These are phyloP conservation scores for Gobiocypris rarus DNA, from an alignment of 2,113 vertebrate genomes.

Conservation along the genomic window DNA sequence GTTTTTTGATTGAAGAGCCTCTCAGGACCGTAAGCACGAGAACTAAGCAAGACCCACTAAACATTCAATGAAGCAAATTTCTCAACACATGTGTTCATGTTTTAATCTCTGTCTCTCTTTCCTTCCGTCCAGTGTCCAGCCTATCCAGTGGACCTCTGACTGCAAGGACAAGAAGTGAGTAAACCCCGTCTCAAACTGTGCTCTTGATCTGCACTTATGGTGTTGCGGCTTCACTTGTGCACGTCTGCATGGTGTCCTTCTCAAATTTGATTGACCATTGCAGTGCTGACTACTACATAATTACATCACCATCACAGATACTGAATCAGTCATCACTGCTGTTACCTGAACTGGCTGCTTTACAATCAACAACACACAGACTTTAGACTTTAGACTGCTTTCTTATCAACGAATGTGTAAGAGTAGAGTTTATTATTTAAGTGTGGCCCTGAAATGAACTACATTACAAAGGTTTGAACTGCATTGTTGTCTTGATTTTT, in stretches of 20 bases:
- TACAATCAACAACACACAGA: background rate
- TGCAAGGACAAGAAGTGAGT: constrained; percentile 77
- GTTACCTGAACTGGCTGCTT: background rate
- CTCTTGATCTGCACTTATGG: background rate
- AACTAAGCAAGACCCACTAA: background rate
- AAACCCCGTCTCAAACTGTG: background rate
- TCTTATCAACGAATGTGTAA: constrained; percentile 4
- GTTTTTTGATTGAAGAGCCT: background rate
- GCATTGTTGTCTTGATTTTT: background rate
- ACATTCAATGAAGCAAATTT: too few species aligned
- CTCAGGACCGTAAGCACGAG: background rate
- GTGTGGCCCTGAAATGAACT: background rate
- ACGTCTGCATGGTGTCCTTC: too few species aligned
- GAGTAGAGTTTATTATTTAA: background rate
- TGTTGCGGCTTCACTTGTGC: background rate
- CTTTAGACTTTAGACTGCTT: constrained; percentile 42
- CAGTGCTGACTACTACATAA: background rate
- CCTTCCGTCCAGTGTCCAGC: constrained; percentile 69
- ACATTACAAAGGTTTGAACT: too few species aligned
- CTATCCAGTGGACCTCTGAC: constrained; percentile 71
- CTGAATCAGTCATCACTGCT: background rate
- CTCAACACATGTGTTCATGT: background rate
- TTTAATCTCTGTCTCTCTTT: background rate
- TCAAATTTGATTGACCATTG: background rate
- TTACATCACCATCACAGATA: background rate